Evolutionary conservation across 2,797 vertebrate genomes (phyloP).

Genomic region (Rhodeus uyekii): DNA sequence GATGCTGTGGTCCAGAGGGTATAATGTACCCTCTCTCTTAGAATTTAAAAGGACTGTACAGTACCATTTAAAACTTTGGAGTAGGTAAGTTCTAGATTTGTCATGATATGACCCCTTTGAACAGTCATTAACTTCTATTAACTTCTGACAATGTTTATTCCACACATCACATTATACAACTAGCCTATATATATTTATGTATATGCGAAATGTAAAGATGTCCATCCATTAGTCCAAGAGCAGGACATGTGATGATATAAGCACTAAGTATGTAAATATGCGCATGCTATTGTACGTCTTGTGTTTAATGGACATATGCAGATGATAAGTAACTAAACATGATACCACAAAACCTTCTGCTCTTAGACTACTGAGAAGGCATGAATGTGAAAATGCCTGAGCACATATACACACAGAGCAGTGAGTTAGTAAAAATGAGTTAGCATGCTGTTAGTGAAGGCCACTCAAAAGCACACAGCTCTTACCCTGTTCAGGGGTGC

Average conservation of each 20-base stretch:
- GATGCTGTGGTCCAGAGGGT: neutral
- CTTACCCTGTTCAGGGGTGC: conserved; percentile 71
- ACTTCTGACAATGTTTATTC: neutral
- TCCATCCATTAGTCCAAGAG: neutral
- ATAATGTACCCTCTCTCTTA: neutral
- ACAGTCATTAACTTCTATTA: neutral
- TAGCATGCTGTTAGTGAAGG: conserved; percentile 44
- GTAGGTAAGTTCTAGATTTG: neutral
- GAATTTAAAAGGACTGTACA: neutral
- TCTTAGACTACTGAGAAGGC: neutral
- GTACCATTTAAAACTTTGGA: neutral
- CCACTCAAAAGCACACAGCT: conserved; percentile 53
- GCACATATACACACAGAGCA: conserved; percentile 29
- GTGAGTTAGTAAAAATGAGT: conserved; percentile 29
- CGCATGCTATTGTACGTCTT: neutral
- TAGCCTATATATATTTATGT: neutral
- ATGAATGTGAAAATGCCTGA: conserved; percentile 8
- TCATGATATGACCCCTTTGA: conserved; percentile 1
- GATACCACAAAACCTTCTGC: neutral
- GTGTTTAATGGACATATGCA: conserved; percentile 9
- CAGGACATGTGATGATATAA: conserved; percentile 2
- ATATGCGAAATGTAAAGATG: neutral
- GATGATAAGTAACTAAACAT: conserved; percentile 5
- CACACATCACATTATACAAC: neutral
- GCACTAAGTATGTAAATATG: neutral